Base-by-base conservation (phyloP, 2,888 invertebrate species). In the Acleris literana region DNA sequence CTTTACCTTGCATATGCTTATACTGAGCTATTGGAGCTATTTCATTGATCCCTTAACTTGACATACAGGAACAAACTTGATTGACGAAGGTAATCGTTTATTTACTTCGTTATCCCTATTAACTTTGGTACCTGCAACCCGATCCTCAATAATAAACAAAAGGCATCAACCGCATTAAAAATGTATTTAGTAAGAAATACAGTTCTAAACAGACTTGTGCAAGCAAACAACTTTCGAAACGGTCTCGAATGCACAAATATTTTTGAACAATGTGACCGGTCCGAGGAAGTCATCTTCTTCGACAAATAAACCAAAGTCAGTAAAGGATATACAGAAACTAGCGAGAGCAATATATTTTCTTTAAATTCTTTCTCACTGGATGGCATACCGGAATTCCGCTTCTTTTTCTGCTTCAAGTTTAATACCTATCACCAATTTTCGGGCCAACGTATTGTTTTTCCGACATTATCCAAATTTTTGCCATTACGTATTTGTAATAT, bases 261-360 rank as follows among this genome's bases (percentile, higher is more conserved):
- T 84, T 84, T 84, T 84, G 78, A 83, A 90, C 87, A 87, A 85
- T 86, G 85, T 83, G 76, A 69, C 71, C 74, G 75, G 90, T 88
- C 87, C 86, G 80, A 86, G 85, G 72, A 90, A 90, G 89, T 89
- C 90, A 91, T 91, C 84, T 89, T 79, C 85, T 79, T 87, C 77
- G 74, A 82, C 88, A 91, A 91, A 91, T 88, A 91, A 79, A 72
- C 76, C 77, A 79, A 81, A 85, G 80, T 79, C 83, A 76, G 69
- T 69, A 53, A 70, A 55, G 64, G 81, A 83, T 69, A 59, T 81
- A 83, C 55, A 77, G 64, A 61, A 67, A 39, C 66, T 56, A 3
- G 61, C 43, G 48, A 51, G 44, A 39, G 51, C 49, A 60, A n/a
- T 5, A 16, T 16, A 46, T 52, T 2, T 25, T 13, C 3, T 58